Evolutionary conservation across 2,888 invertebrate species (phyloP).

Genomic region (Pachycephus smyrnensis): DNA sequence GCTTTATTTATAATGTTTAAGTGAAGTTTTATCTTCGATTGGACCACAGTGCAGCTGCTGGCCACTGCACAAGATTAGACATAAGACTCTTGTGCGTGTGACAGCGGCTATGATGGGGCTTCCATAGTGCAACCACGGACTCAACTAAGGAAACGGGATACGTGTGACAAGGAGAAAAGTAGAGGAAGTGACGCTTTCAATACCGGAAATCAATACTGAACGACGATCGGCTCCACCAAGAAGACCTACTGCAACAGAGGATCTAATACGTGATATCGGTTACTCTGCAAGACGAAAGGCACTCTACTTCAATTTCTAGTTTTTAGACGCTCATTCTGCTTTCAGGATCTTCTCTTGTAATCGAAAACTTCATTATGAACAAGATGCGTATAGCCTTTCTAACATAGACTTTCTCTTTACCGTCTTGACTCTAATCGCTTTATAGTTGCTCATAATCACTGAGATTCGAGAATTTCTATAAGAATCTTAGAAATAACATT

Average conservation of each 20-base stretch:
- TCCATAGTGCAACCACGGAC: conserved; percentile 67
- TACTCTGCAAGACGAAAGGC: background rate
- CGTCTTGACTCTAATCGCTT: no score
- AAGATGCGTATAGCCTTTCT: no score
- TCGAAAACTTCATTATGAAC: no score
- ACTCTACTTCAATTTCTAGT: no score
- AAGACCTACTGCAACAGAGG: conserved; percentile 2
- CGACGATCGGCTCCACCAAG: background rate
- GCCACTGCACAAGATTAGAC: conserved; percentile 98
- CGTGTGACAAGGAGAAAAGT: background rate
- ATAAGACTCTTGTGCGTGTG: conserved; percentile 98
- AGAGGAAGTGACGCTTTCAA: background rate
- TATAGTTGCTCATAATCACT: no score
- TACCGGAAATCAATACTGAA: background rate
- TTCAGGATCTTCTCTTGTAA: no score
- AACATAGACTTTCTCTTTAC: no score
- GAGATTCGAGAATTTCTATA: no score
- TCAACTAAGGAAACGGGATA: conserved; percentile 53
- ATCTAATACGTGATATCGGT: background rate
- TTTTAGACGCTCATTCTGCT: no score
- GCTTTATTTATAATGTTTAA: no score
- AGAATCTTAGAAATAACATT: no score
- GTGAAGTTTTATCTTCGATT: conserved; percentile 39
- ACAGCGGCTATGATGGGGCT: conserved; percentile 97
- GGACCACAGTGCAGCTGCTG: conserved; percentile 95